Base-by-base conservation (phyloP, 1,140 invertebrate genomes). In the Nasonia longicornis region DNA sequence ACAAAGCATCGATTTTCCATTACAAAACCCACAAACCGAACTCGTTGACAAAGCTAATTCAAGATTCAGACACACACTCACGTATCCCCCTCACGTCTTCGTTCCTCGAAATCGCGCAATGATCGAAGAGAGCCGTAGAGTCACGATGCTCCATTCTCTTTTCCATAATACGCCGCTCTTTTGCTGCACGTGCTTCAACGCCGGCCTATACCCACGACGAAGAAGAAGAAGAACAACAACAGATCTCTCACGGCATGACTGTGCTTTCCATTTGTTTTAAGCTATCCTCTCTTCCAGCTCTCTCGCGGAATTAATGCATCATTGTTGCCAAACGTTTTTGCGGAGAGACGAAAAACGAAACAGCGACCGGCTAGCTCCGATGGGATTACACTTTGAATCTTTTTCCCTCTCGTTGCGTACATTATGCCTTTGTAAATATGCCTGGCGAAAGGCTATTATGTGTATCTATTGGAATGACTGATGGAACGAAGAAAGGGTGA, bases 71-170 rank as follows among this genome's bases (percentile, higher is more conserved):
- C 38, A 42, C 8, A 42, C 38, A 42, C 38, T 4, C 31, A 35
- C 31, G 31, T 35, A 35, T 35, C 31, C 31, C 31, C 31, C 31
- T 42, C 38, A 10, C 52, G 52, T 58, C 52, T 58, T 58, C 52
- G 35, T 42, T 71, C 11, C 14, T 71, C 14, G 29, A 71, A 71
- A 38, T 71, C 20, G 35, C 20, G 35, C 69, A 71, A 71, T 29
- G 69, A 38, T 71, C 69, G 16, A 16, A 38, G 14, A 20, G 31
- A 26, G 1, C 6, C 35, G 14, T n/a, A 3, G 29, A 71, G 69
- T 71, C 69, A 71, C 69, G 69, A 71, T 29, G 35, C 26, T 31
- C 69, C 69, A 71, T 71, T 71, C 69, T 71, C 69, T 71, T 71
- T 71, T 38, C 52, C 7, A 52, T 52, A 42, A 35, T 10, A 42